Evolutionary conservation across 1,140 invertebrate genomes (phyloP).

Genomic region (Drosophila albomicans): DNA sequence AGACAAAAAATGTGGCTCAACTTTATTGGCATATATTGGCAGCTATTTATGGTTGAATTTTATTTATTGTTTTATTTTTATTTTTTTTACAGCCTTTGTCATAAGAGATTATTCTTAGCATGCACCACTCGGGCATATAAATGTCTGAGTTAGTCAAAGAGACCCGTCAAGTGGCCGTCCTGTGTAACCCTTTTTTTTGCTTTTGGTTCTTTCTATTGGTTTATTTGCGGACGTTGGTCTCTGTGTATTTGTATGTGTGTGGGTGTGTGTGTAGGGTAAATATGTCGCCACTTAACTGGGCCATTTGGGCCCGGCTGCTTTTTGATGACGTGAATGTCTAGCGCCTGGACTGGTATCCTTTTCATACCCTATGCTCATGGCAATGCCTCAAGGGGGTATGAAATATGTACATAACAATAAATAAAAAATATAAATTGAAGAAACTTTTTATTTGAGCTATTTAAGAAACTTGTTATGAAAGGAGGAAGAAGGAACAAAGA

Average conservation of each 20-base stretch:
- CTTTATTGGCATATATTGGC: conserved; percentile 76
- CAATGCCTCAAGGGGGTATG: neutral
- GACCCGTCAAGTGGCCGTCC: conserved; percentile 24
- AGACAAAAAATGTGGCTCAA: neutral
- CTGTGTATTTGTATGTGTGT: conserved; percentile 16
- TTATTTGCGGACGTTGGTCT: conserved; percentile 3
- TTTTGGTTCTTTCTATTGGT: neutral
- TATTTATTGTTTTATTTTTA: conserved; percentile 74
- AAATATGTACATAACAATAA: no score
- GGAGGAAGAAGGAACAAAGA: no score
- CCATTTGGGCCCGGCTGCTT: conserved; percentile 33
- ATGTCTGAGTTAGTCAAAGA: conserved; percentile 73
- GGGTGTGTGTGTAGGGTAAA: conserved; percentile 51
- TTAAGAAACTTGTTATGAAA: neutral
- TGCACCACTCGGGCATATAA: conserved; percentile 54
- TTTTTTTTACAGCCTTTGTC: conserved; percentile 25
- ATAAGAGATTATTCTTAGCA: conserved; percentile 34
- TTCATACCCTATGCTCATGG: conserved; percentile 6
- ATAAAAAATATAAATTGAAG: no score
- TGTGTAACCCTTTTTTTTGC: conserved; percentile 59
- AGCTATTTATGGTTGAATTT: conserved; percentile 66
- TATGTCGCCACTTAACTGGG: conserved; percentile 70
- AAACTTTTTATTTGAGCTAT: no score
- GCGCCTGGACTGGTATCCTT: conserved; percentile 27
- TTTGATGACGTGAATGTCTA: conserved; percentile 36